These are phyloP conservation scores for Salvelinus fontinalis DNA, from an alignment of 2,113 vertebrate genomes.

Conservation along the genomic window DNA sequence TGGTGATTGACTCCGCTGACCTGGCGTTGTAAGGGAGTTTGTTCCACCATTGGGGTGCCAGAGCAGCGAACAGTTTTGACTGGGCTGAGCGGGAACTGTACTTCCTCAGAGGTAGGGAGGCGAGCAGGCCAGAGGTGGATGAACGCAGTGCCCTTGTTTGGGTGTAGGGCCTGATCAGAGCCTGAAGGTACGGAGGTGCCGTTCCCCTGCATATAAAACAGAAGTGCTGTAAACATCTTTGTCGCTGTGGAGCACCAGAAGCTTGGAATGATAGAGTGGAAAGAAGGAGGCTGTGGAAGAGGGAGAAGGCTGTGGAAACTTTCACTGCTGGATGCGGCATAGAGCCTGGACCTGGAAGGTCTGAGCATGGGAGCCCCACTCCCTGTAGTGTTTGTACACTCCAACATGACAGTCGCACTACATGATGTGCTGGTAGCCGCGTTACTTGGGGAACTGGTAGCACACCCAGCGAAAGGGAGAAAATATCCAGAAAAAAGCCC, in stretches of 20 bases:
- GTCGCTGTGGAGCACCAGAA: constrained; percentile 54
- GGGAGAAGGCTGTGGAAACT: constrained; percentile 47
- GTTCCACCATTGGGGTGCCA: too few species aligned
- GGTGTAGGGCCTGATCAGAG: too few species aligned
- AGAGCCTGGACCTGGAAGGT: constrained; percentile 93
- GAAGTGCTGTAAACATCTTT: constrained; percentile 50
- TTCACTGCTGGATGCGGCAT: constrained; percentile 93
- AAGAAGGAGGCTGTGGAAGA: constrained; percentile 19
- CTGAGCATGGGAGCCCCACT: constrained; percentile 95
- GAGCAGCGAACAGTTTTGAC: too few species aligned
- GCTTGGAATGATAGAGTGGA: constrained; percentile 72
- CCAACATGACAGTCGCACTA: constrained; percentile 90
- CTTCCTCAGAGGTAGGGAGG: too few species aligned
- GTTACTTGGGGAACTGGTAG: constrained; percentile 96
- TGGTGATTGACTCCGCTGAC: too few species aligned
- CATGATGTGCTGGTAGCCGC: constrained; percentile 95
- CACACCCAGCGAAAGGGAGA: constrained; percentile 85
- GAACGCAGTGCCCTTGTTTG: too few species aligned
- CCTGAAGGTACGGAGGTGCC: too few species aligned
- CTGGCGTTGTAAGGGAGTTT: too few species aligned
- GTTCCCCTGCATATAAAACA: too few species aligned
- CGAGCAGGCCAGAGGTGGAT: too few species aligned
- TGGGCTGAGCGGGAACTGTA: too few species aligned
- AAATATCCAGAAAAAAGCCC: too few species aligned
- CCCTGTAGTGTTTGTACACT: constrained; percentile 95